phyloP scores from a whole-genome alignment of 2,113 vertebrate species.

The Lipophrys pholis region DNA sequence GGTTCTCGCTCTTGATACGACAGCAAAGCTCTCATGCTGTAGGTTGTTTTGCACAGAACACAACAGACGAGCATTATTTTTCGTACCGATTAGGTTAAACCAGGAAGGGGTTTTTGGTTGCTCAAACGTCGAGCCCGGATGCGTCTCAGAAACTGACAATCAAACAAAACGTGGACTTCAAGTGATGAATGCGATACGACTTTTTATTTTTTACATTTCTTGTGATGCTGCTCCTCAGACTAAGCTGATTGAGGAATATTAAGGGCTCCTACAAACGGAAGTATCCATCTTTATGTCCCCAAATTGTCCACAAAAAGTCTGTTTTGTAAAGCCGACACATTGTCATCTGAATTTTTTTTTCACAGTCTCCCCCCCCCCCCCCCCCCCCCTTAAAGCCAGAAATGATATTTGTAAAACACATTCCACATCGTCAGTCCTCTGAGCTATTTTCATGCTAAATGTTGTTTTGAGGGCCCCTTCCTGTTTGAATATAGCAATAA shows the following conservation, averaged over 20 bases:
- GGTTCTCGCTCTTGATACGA: constrained; percentile 35
- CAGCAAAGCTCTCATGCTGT: constrained; percentile 35
- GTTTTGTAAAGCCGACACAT: constrained; percentile 37
- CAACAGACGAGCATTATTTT: constrained; percentile 49
- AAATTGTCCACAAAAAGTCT: constrained; percentile 38
- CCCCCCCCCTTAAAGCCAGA: constrained; percentile 30
- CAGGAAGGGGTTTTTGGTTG: constrained; percentile 43
- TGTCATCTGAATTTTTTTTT: constrained; percentile 16
- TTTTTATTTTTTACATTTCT: constrained; percentile 66
- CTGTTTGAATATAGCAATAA: constrained; percentile 83
- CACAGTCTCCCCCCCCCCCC: constrained; percentile 6
- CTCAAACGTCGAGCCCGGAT: constrained; percentile 31
- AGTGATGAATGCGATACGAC: constrained; percentile 72
- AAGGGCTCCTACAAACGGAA: constrained; percentile 73
- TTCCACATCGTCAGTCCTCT: constrained; percentile 62
- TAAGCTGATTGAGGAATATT: constrained; percentile 70
- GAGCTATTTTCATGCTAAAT: constrained; percentile 40
- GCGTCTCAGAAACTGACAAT: constrained; percentile 75
- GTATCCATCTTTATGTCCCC: constrained; percentile 45
- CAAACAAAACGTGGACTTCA: constrained; percentile 70
- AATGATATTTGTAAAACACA: constrained; percentile 58
- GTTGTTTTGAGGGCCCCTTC: constrained; percentile 54
- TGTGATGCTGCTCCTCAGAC: constrained; percentile 74
- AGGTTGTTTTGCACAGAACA: constrained; percentile 61
- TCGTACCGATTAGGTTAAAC: constrained; percentile 26